Evolutionary conservation across 1,140 invertebrate species (phyloP).

Genomic region (Harpegnathos saltator): DNA sequence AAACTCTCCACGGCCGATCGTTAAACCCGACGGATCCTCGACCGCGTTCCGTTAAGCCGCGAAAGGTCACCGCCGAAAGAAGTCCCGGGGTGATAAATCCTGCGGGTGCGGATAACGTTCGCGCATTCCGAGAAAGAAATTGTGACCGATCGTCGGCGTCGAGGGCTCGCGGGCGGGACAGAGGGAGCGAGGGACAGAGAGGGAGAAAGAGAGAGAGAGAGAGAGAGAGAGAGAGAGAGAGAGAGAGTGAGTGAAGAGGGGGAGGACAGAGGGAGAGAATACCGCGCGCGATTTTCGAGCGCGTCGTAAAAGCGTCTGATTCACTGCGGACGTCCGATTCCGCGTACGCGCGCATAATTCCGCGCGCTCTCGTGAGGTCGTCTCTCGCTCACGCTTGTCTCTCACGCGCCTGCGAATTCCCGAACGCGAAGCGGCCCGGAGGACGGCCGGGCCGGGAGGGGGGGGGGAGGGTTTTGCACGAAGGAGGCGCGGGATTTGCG

Average conservation of each 20-base stretch:
- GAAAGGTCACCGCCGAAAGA: slow-evolving; percentile 44
- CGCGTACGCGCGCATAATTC: slow-evolving; percentile 50
- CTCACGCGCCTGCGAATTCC: not conserved
- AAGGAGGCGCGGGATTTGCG: slow-evolving; percentile 29
- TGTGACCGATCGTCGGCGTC: slow-evolving; percentile 31
- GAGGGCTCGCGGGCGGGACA: no score
- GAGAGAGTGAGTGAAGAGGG: no score
- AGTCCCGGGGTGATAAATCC: slow-evolving; percentile 41
- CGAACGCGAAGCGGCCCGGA: not conserved
- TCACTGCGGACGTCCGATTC: slow-evolving; percentile 39
- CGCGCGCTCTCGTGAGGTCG: slow-evolving; percentile 17
- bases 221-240: no score
- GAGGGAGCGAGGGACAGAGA: no score
- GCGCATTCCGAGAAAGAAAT: slow-evolving; percentile 45
- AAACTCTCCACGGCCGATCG: slow-evolving; percentile 55
- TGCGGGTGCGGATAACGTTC: slow-evolving; percentile 42
- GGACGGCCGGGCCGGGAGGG: not conserved
- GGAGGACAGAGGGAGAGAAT: no score
- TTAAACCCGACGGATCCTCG: slow-evolving; percentile 54
- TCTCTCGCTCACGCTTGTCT: not conserved
- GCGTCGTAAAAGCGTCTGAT: slow-evolving; percentile 48
- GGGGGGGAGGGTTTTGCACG: no score
- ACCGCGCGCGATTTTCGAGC: slow-evolving; percentile 43
- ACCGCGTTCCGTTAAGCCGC: slow-evolving; percentile 58
- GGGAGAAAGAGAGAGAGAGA: no score